phyloP scores from a whole-genome alignment of 1,140 invertebrate species.

The Anadara kagoshimensis region DNA sequence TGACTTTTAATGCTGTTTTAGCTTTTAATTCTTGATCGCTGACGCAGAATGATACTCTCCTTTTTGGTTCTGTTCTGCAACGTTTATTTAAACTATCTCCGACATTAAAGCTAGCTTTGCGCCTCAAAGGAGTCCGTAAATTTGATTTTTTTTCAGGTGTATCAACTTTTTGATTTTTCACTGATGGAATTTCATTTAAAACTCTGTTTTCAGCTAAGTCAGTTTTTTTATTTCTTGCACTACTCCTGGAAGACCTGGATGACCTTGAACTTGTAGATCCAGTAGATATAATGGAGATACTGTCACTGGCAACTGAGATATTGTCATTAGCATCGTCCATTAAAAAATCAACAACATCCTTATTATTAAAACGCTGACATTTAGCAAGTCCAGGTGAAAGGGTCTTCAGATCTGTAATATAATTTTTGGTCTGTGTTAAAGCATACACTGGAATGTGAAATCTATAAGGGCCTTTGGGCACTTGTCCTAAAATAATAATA shows the following conservation, averaged over 20 bases:
- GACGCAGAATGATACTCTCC: constrained; percentile 15
- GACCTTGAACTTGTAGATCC: constrained; percentile 6
- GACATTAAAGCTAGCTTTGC: constrained; percentile 10
- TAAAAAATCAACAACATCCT: constrained; percentile 52
- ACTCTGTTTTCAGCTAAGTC: not conserved
- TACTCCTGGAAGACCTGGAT: constrained; percentile 14
- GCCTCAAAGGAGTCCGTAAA: constrained; percentile 10
- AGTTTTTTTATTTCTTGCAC: constrained; percentile 4
- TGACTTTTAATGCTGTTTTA: constrained; percentile 37
- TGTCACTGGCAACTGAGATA: constrained; percentile 27
- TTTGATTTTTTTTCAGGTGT: constrained; percentile 8
- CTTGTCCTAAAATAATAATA: too few relatives aligned
- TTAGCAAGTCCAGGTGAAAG: constrained; percentile 21
- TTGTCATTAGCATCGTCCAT: constrained; percentile 50
- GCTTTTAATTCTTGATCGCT: constrained; percentile 24
- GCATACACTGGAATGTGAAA: too few relatives aligned
- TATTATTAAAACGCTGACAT: constrained; percentile 41
- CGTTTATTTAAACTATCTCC: constrained; percentile 27
- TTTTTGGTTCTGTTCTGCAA: constrained; percentile 47
- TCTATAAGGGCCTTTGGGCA: too few relatives aligned
- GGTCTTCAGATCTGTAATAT: constrained; percentile 1
- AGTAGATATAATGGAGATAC: not conserved
- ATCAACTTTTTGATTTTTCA: not conserved
- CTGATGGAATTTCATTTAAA: not conserved
- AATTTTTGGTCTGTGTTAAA: not conserved